Evolutionary conservation across 2,888 invertebrate genomes (phyloP).

Genomic region (Hyposoter dolosus): DNA sequence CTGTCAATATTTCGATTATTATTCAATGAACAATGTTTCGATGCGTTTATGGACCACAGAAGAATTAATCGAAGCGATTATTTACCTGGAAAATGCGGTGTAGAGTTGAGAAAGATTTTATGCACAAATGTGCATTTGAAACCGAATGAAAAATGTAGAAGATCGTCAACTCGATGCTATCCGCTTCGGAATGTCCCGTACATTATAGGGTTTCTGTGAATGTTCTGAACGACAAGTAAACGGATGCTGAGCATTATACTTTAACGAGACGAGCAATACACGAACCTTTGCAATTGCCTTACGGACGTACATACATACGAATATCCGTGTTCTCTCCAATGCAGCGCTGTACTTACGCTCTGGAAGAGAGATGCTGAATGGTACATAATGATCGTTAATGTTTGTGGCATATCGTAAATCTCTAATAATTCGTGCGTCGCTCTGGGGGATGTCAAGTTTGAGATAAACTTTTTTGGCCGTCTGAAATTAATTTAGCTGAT

Average conservation of each 20-base stretch:
- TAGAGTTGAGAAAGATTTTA: too few species aligned
- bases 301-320: not conserved
- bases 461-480: not conserved
- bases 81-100: too few species aligned
- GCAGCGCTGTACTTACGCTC: slow-evolving; percentile 8
- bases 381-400: slow-evolving; percentile 19
- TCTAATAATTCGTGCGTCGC: slow-evolving; percentile 4
- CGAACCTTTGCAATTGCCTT: not conserved
- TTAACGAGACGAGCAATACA: slow-evolving; percentile 53
- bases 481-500: not conserved
- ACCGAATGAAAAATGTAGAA: not conserved
- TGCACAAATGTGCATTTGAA: not conserved
- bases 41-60: too few species aligned
- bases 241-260: slow-evolving; percentile 63
- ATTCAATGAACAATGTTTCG: too few species aligned
- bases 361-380: slow-evolving; percentile 7
- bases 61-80: too few species aligned
- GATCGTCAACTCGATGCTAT: not conserved
- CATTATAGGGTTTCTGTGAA: slow-evolving; percentile 7
- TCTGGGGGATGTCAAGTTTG: not conserved
- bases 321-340: not conserved
- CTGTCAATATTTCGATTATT: too few species aligned
- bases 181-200: not conserved
- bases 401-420: slow-evolving; percentile 18
- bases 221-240: slow-evolving; percentile 34